phyloP scores from a whole-genome alignment of 2,888 invertebrate species.

The Acleris sparsana region DNA sequence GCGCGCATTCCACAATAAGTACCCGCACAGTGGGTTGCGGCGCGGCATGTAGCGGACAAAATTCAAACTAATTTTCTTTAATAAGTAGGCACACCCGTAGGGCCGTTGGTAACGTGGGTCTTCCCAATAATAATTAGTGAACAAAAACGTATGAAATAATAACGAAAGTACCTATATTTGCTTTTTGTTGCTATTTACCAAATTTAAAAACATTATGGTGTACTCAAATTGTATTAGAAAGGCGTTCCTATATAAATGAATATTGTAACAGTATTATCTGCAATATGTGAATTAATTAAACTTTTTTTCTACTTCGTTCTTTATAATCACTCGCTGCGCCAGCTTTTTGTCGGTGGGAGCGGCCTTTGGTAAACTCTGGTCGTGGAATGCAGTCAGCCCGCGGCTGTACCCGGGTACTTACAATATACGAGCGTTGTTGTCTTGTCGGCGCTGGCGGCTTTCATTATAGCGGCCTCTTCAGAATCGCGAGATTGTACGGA shows the following conservation, averaged over 20 bases:
- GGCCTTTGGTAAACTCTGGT: conserved; percentile 48
- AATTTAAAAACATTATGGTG: too few species aligned
- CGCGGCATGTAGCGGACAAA: not conserved
- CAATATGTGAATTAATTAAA: not conserved
- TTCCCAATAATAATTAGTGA: not conserved
- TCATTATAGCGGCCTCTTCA: conserved; percentile 46
- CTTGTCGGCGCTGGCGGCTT: conserved; percentile 49
- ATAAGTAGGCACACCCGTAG: too few species aligned
- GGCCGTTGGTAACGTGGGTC: too few species aligned
- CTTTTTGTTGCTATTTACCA: too few species aligned
- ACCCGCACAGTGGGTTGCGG: conserved; percentile 19
- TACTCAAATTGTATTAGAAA: too few species aligned
- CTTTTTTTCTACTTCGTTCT: conserved; percentile 1
- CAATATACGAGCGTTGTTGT: conserved; percentile 47
- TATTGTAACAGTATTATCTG: too few species aligned
- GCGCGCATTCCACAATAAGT: conserved; percentile 37
- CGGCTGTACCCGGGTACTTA: conserved; percentile 50
- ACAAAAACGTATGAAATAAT: not conserved
- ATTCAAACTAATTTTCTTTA: too few species aligned
- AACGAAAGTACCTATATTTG: too few species aligned
- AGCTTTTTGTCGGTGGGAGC: conserved; percentile 37
- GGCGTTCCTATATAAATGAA: too few species aligned
- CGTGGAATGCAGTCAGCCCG: conserved; percentile 53
- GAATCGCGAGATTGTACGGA: conserved; percentile 42
- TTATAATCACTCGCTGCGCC: conserved; percentile 27